Evolutionary conservation across 2,113 vertebrate genomes (phyloP), one percentile per base, ranked within the genome.

Genomic region (Lepisosteus oculatus): DNA sequence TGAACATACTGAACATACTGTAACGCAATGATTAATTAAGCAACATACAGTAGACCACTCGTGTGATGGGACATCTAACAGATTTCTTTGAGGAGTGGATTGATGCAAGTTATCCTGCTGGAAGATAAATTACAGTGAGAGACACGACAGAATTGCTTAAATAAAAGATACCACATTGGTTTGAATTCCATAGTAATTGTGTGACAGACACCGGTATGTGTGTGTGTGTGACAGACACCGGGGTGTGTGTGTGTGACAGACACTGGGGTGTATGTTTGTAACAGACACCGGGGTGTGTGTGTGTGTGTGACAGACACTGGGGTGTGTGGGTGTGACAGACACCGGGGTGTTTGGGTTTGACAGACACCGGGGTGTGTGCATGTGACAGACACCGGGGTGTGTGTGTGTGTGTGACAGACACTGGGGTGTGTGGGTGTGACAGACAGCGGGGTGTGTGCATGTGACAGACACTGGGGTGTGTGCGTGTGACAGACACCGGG

Each of bases 61-160:
- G 1, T 2, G 2, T 29, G 29, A 29, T 29, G 29, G 29, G 29
- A 29, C 1, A 29, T 29, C 29, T 29, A 29, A 29, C 29, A 29
- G 29, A 29, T 29, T 29, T 29, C 29, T 29, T 29, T 29, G 29
- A 51, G 9, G 9, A 5, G 5, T 1, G 47, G 47, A 51, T 51
- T 51, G 47, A 9, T 51, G 9, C 9, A 5, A 51, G 47, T 9
- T 6, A 51, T 6, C 47, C 47, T 51, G 9, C 47, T 6, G 47
- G 47, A 51, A 51, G 8, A 14, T 65, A 43, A 65, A 54, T 56
- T 63, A 72, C 71, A 66, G 29, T 57, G 55, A 51, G 47, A 15
- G n/a, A 63, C 42, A 66, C 15, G 43, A 55, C 64, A 73, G 47
- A 68, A 61, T 74, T 64, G 62, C 69, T 63, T 66, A 73, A 56